Percentiles rank a stretch among this genome's conserved stretches.
Evolutionary conservation across 1,140 invertebrate genomes (phyloP).

Genomic region (Nephila pilipes): DNA sequence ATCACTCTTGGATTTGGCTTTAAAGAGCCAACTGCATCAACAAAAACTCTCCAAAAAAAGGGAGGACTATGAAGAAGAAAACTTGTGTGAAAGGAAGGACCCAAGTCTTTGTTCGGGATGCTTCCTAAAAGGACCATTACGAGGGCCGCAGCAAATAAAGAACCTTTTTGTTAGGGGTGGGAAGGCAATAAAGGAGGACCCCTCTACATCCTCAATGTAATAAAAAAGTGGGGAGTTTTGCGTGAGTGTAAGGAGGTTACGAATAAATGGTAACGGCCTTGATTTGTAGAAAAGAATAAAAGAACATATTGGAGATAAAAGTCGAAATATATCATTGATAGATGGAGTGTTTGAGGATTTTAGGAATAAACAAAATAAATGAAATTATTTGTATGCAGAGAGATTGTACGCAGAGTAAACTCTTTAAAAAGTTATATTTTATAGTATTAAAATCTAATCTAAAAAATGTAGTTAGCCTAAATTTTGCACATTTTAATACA

Average conservation of each 20-base stretch:
- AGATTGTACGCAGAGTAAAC: no score
- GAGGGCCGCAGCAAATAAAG: constrained; percentile 52
- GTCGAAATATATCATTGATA: background rate
- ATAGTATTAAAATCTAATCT: no score
- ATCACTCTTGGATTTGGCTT: constrained; percentile 21
- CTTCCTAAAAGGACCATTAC: constrained; percentile 56
- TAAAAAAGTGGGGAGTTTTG: constrained; percentile 23
- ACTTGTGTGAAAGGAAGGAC: constrained; percentile 15
- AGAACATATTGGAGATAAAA: background rate
- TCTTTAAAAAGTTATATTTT: no score
- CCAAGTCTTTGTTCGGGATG: constrained; percentile 39
- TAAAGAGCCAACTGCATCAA: constrained; percentile 44
- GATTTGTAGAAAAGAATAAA: constrained; percentile 32
- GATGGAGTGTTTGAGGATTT: background rate
- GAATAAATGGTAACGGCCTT: constrained; percentile 21
- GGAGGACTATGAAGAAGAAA: constrained; percentile 13
- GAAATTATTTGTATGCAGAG: no score
- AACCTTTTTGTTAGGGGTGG: constrained; percentile 40
- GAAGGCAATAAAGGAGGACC: constrained; percentile 44
- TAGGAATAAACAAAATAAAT: background rate
- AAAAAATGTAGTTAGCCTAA: no score
- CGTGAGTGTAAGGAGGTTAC: background rate
- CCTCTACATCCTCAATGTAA: background rate
- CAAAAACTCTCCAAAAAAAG: background rate
- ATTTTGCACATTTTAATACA: no score